phyloP scores from a whole-genome alignment of 2,888 invertebrate species.

The Agriopis marginaria region DNA sequence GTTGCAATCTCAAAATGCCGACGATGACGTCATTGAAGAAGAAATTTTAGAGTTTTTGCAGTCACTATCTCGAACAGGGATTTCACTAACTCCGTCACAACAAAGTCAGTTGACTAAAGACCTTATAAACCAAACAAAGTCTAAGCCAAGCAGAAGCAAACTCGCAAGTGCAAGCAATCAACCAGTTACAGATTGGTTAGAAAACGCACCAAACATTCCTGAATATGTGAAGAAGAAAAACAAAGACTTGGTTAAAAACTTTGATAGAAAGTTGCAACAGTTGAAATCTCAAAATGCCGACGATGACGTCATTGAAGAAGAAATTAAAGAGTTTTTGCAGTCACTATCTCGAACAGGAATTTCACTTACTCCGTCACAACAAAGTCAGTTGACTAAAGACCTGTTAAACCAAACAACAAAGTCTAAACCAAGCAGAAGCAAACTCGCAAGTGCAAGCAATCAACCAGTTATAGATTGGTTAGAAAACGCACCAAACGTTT shows the following conservation, averaged over 20 bases:
- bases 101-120: not conserved
- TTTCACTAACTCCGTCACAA: not conserved
- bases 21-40: not conserved
- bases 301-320: not conserved
- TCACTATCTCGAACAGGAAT: not conserved
- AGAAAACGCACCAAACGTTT: not conserved
- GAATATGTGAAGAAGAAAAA: too few species aligned
- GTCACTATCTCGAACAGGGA: not conserved
- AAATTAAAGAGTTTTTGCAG: not conserved
- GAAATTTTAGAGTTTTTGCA: conserved; percentile 1
- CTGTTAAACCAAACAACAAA: not conserved
- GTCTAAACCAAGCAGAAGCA: not conserved
- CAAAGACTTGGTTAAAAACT: too few species aligned
- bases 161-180: not conserved
- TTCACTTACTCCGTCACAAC: not conserved
- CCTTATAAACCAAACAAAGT: not conserved
- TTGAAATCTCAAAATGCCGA: not conserved
- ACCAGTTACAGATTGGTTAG: not conserved
- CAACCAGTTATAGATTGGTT: not conserved
- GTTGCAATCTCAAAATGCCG: not conserved
- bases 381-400: too few species aligned
- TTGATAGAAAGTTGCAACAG: too few species aligned
- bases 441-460: not conserved
- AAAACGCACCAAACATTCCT: too few species aligned
- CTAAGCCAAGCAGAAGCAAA: not conserved